Conservation (phyloP, 2,888 invertebrate species). For the Synanthedon formicaeformis region DNA sequence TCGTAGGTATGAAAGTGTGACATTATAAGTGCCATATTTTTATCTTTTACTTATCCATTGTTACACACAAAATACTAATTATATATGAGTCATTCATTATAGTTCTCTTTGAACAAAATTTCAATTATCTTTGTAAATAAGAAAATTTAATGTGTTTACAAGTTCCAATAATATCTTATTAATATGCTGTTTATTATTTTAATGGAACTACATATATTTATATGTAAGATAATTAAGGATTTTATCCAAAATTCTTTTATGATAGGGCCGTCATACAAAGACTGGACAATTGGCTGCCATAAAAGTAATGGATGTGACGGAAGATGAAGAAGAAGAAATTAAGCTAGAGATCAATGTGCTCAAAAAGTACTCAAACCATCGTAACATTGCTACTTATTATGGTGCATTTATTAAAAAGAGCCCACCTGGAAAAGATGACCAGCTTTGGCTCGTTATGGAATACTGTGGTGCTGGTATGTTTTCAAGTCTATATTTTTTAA, state of each 20-base stretch:
- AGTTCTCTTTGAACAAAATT: too few species aligned
- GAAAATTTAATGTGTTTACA: too few species aligned
- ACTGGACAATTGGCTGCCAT: constrained; percentile 99
- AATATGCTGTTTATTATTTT: too few species aligned
- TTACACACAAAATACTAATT: too few species aligned
- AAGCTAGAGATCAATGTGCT: constrained; percentile 99
- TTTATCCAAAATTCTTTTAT: background rate
- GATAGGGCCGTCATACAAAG: constrained; percentile 97
- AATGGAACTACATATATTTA: too few species aligned
- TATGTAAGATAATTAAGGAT: too few species aligned
- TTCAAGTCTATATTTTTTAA: background rate
- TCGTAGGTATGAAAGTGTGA: too few species aligned
- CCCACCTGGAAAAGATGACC: constrained; percentile 98
- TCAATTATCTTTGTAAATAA: too few species aligned
- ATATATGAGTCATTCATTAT: too few species aligned
- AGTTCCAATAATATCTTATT: too few species aligned
- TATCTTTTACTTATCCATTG: too few species aligned
- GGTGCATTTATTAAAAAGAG: constrained; percentile 99
- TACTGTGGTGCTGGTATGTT: constrained; percentile 94
- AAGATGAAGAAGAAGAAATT: constrained; percentile 99
- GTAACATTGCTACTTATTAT: constrained; percentile 99
- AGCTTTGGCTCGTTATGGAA: constrained; percentile 99
- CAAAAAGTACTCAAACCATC: constrained; percentile 98
- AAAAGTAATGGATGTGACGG: constrained; percentile 99
- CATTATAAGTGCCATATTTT: too few species aligned